Percentiles rank a stretch among this genome's conserved stretches.
phyloP scores from a whole-genome alignment of 2,888 invertebrate species.

The Mylabris sibirica region DNA sequence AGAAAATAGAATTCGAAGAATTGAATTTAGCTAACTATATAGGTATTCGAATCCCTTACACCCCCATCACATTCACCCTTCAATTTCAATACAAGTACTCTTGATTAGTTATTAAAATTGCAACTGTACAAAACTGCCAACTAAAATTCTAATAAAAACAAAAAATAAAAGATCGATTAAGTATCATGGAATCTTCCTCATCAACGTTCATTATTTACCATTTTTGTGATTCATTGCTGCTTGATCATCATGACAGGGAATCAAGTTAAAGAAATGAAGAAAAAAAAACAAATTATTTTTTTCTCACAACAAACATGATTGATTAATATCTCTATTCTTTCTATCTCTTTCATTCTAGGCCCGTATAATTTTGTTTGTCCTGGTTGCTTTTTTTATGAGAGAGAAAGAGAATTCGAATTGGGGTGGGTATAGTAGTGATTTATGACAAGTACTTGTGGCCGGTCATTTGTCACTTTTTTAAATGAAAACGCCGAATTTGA shows the following conservation, averaged over 20 bases:
- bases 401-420: neutral
- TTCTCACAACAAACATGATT: constrained; percentile 1
- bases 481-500: constrained; percentile 27
- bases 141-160: neutral
- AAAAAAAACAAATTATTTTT: constrained; percentile 7
- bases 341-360: neutral
- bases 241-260: neutral
- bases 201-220: neutral
- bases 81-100: neutral
- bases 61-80: too few relatives aligned
- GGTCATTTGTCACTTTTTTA: constrained; percentile 50
- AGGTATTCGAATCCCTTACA: too few relatives aligned
- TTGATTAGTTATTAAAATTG: neutral
- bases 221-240: neutral
- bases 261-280: neutral
- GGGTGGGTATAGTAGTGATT: constrained; percentile 38
- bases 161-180: neutral
- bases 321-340: neutral
- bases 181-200: neutral
- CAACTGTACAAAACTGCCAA: neutral
- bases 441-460: constrained; percentile 44
- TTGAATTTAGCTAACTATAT: too few relatives aligned
- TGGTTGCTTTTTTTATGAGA: neutral
- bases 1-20: neutral
- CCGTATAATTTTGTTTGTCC: neutral